phyloP scores from a whole-genome alignment of 1,140 invertebrate genomes.

The Drosophila rhopaloa region DNA sequence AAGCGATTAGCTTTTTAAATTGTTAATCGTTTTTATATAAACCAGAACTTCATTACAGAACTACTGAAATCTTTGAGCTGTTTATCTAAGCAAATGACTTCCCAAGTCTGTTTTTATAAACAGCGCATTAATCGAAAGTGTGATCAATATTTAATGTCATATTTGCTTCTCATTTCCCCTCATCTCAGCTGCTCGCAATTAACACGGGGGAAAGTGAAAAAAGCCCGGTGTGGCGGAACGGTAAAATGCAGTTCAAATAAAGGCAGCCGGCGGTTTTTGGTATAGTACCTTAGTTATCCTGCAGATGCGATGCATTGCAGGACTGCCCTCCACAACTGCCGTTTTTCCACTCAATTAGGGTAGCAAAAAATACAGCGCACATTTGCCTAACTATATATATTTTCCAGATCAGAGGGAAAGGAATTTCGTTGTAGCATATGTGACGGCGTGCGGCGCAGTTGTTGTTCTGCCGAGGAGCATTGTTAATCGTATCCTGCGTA shows the following conservation, averaged over 20 bases:
- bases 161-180: constrained; percentile 23
- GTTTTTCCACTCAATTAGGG: constrained; percentile 80
- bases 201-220: constrained; percentile 54
- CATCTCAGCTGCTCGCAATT: constrained; percentile 66
- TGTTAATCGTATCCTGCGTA: constrained; percentile 83
- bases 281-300: constrained; percentile 17
- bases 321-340: constrained; percentile 16
- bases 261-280: constrained; percentile 59
- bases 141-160: constrained; percentile 27
- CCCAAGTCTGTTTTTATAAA: no score
- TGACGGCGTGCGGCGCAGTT: constrained; percentile 77
- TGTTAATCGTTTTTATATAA: no score
- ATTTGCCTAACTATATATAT: constrained; percentile 68
- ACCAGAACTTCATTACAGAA: no score
- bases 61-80: background rate
- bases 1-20: no score
- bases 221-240: constrained; percentile 65
- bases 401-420: constrained; percentile 7
- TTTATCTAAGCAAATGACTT: background rate
- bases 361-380: constrained; percentile 70
- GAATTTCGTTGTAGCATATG: constrained; percentile 66
- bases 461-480: constrained; percentile 63
- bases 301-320: constrained; percentile 62
- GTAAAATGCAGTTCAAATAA: constrained; percentile 78
- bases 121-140: constrained; percentile 7